These are phyloP conservation scores for Ceratina japonica DNA, from an alignment of 1,140 invertebrate species.

Conservation along the genomic window DNA sequence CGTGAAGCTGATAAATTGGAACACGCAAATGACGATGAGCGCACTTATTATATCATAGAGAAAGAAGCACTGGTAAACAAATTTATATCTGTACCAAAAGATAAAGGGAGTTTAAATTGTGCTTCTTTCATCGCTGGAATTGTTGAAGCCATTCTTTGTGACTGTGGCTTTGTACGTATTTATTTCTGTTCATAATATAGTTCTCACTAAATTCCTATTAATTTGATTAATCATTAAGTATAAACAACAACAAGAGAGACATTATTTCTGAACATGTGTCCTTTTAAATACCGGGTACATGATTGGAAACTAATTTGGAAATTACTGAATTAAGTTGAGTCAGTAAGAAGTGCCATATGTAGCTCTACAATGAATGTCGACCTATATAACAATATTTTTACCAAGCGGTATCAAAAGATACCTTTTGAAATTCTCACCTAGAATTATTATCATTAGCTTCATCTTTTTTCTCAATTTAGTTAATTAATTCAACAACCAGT, in stretches of 20 bases:
- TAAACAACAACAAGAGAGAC: no score
- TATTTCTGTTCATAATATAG: not conserved
- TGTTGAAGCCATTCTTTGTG: slow-evolving; percentile 96
- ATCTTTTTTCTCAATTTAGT: no score
- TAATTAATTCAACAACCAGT: no score
- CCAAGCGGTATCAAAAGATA: no score
- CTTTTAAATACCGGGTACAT: no score
- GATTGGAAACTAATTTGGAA: not conserved
- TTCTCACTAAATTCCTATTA: not conserved
- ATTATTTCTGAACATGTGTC: no score
- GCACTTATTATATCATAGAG: slow-evolving; percentile 99
- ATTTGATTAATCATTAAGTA: no score
- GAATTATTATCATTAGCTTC: no score
- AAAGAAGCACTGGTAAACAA: slow-evolving; percentile 98
- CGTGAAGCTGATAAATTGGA: slow-evolving; percentile 99
- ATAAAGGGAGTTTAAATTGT: slow-evolving; percentile 98
- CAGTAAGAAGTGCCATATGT: no score
- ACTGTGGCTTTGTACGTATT: slow-evolving; percentile 95
- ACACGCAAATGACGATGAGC: slow-evolving; percentile 98
- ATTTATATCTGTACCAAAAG: slow-evolving; percentile 98
- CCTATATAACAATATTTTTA: no score
- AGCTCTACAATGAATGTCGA: no score
- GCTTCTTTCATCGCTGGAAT: slow-evolving; percentile 99
- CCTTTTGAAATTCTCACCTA: no score
- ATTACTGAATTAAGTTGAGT: not conserved